Conservation (phyloP, 2,797 vertebrate species). For the Gambelia wislizenii region DNA sequence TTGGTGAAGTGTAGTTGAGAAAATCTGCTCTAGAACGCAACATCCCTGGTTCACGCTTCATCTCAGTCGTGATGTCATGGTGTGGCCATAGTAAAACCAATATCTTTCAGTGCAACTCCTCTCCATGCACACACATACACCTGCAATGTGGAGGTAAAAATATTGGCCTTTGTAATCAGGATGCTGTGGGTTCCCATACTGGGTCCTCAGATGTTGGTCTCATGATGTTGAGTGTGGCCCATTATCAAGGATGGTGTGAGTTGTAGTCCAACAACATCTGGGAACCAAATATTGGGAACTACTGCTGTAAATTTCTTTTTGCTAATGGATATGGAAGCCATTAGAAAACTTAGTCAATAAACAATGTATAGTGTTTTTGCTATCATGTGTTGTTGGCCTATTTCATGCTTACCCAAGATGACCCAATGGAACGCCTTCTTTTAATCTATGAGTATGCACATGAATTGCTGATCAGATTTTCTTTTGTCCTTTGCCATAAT, state of each 20-base stretch:
- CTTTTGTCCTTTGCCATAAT: slow-evolving; percentile 39
- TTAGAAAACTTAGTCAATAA: neutral
- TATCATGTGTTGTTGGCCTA: too few relatives aligned
- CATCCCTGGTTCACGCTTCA: neutral
- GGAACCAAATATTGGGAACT: neutral
- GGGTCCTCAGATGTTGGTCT: neutral
- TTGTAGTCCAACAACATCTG: neutral
- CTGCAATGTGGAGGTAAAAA: neutral
- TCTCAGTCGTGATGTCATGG: neutral
- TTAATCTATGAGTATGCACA: neutral
- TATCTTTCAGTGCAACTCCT: neutral
- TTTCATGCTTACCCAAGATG: neutral
- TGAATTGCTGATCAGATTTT: slow-evolving; percentile 20
- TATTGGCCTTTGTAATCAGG: neutral
- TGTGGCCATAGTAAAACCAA: neutral
- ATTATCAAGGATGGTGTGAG: neutral
- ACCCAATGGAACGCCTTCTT: neutral
- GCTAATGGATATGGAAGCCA: neutral
- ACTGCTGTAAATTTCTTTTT: neutral
- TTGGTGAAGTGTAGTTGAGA: neutral
- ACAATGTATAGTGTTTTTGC: neutral
- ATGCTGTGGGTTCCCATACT: neutral
- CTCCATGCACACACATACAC: neutral
- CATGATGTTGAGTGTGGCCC: neutral
- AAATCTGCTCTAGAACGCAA: neutral